These are phyloP conservation scores for Venustaconcha ellipsiformis DNA, from an alignment of 1,140 invertebrate genomes.

Conservation along the genomic window DNA sequence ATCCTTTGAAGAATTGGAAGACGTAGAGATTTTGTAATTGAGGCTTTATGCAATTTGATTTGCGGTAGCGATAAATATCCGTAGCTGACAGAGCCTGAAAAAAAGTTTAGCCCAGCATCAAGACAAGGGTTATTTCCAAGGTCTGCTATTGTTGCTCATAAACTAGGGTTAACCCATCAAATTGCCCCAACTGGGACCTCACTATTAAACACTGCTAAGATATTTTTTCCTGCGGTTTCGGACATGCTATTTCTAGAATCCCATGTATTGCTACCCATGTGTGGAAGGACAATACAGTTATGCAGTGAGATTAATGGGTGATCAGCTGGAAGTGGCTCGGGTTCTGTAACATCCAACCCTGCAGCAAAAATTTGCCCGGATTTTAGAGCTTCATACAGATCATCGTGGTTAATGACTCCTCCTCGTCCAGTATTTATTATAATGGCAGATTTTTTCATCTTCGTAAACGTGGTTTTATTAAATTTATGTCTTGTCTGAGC, in stretches of 20 bases:
- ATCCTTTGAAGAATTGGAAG: too few relatives aligned
- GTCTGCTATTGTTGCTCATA: too few relatives aligned
- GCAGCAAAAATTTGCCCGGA: constrained; percentile 82
- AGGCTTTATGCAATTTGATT: too few relatives aligned
- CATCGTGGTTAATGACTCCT: constrained; percentile 62
- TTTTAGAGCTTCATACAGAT: constrained; percentile 75
- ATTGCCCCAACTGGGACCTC: constrained; percentile 66
- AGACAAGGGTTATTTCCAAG: too few relatives aligned
- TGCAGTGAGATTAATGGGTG: constrained; percentile 82
- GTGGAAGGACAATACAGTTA: constrained; percentile 91
- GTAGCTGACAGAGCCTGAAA: too few relatives aligned
- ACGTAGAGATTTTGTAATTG: too few relatives aligned
- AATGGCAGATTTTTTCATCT: constrained; percentile 65
- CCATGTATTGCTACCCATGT: constrained; percentile 92
- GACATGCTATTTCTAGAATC: constrained; percentile 87
- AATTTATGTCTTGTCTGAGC: constrained; percentile 46
- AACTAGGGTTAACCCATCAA: background rate
- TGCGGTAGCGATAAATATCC: too few relatives aligned
- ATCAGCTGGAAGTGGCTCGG: constrained; percentile 88
- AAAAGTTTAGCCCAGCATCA: too few relatives aligned
- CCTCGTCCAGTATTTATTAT: constrained; percentile 67
- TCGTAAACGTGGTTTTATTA: constrained; percentile 47
- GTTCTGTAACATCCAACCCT: constrained; percentile 92
- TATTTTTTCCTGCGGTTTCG: constrained; percentile 85
- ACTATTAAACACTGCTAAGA: constrained; percentile 82